Base-by-base conservation (phyloP, 92 coral and sea anemone genomes). In the Porites divaricata region DNA sequence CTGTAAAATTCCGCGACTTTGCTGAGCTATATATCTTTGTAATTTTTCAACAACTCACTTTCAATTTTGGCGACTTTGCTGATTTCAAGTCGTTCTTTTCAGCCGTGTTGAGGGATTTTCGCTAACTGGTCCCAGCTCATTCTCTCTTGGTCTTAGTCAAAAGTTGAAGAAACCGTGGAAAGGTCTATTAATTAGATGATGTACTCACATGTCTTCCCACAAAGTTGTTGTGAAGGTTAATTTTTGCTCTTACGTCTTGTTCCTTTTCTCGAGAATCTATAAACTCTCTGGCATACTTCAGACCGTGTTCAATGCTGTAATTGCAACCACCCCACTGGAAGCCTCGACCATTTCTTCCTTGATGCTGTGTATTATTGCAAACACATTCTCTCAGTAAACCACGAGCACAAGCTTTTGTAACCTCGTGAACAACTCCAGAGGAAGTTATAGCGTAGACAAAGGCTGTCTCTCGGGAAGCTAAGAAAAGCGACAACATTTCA, bases 311-410 rank as follows among this genome's bases (percentile, higher is more conserved):
- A 45, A 97, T 86, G 80, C 95, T 97, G 51, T 95, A 98, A 63
- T 97, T 97, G 61, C 99, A 97, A 66, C 99, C 98, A 74, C 99
- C 98, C 99, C 99, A 97, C 62, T 89, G 91, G 79, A 97, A 97
- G 13, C 97, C 99, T 51, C 95, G 89, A 14, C 89, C 92, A 70
- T 95, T 92, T 22, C 90, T 74, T 41, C 96, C 94, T 48, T 89
- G 83, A 25, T 88, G 76, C 57, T 88, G 90, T 28, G 62, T 91
- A 16, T 22, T 28, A 63, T 90, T 91, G 50, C 99, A 97, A n/a
- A 93, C 78, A 62, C 99, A 97, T 35, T 93, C 97, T 25, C 75
- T 89, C 12, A 97, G 86, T 71, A 95, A 98, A n/a, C 99, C 99
- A 16, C 91, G 93, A 23, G 95, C 89, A 68, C 99, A 97, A 17